A percentile compares a stretch with the other conserved stretches of the same genome.
These are phyloP conservation scores for Delphinus delphis DNA, from an alignment of 2,113 vertebrate species.

Conservation along the genomic window DNA sequence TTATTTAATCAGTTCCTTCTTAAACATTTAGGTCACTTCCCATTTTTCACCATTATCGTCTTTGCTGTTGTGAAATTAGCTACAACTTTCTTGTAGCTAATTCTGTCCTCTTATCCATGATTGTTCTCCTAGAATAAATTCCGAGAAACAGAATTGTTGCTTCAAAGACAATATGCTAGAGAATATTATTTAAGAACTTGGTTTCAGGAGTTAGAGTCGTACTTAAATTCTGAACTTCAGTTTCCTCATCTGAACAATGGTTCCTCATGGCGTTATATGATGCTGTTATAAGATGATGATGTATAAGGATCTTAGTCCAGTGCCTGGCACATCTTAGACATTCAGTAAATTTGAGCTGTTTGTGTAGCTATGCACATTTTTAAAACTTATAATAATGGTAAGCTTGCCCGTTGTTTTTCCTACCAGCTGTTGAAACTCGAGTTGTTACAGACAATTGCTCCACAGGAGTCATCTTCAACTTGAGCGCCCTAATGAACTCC, in stretches of 20 bases:
- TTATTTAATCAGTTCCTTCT: background rate
- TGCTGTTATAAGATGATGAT: background rate
- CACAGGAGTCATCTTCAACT: background rate
- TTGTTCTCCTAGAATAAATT: background rate
- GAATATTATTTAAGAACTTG: background rate
- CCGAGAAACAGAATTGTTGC: background rate
- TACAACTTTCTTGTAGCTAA: background rate
- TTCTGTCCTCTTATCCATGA: background rate
- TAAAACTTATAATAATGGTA: background rate
- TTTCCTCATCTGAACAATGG: background rate
- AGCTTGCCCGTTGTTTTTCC: background rate
- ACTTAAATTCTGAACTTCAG: background rate
- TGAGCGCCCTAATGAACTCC: constrained; percentile 3
- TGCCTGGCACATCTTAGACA: background rate
- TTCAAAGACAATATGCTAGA: background rate
- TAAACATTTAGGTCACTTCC: background rate
- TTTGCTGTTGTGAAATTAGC: background rate
- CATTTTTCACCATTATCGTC: background rate
- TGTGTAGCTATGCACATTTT: background rate
- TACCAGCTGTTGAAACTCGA: constrained; percentile 50
- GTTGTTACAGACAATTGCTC: constrained; percentile 52
- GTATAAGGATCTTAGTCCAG: background rate
- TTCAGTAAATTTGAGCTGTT: background rate
- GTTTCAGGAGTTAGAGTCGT: background rate
- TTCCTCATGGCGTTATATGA: background rate